Evolutionary conservation across 2,797 vertebrate genomes (phyloP).

Genomic region (Sebastes glaucus): DNA sequence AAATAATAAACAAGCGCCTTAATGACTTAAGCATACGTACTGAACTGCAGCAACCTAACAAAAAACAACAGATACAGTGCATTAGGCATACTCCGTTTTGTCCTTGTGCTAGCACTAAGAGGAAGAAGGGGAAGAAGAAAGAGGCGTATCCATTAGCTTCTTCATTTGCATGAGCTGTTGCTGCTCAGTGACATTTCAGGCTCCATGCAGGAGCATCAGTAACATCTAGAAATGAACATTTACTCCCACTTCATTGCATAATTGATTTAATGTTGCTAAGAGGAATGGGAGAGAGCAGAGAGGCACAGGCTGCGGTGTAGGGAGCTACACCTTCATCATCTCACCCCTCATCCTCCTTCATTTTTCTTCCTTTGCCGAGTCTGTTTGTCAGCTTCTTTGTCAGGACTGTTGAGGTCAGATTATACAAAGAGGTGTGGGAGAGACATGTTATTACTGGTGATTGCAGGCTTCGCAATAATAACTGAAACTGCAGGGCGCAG

Average conservation of each 20-base stretch:
- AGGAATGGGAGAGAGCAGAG: neutral
- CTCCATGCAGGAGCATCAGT: neutral
- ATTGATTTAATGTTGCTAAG: conserved; percentile 5
- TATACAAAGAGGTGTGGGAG: conserved; percentile 4
- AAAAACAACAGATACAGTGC: neutral
- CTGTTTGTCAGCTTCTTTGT: neutral
- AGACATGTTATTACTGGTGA: conserved; percentile 26
- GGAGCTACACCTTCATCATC: neutral
- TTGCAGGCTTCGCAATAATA: conserved; percentile 29
- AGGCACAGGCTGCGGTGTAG: neutral
- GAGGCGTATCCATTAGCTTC: neutral
- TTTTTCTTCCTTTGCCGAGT: neutral
- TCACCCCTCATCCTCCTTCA: neutral
- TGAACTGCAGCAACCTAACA: conserved; percentile 12
- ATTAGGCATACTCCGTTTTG: neutral
- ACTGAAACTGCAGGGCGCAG: neutral
- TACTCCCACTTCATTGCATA: conserved; percentile 33
- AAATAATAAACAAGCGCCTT: conserved; percentile 2
- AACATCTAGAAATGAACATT: conserved; percentile 5
- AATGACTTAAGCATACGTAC: conserved; percentile 20
- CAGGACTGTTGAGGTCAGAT: neutral
- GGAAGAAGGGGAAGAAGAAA: neutral
- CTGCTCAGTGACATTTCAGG: conserved; percentile 4
- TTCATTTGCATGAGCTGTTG: neutral
- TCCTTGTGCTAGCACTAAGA: neutral